Conservation (phyloP, 1,140 invertebrate species). For the Nymphalis io region DNA sequence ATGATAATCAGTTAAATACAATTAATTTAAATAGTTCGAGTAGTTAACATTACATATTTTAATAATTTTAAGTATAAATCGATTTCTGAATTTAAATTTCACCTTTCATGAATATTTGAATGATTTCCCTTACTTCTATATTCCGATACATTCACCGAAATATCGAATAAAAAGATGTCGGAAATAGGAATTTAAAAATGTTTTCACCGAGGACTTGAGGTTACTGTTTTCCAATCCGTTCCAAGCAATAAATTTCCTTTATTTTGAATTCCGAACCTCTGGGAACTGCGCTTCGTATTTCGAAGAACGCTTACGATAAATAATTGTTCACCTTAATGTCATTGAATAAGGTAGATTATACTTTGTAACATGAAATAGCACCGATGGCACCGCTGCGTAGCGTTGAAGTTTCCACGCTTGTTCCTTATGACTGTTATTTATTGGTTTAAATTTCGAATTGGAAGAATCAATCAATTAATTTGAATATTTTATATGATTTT, state of each 20-base stretch:
- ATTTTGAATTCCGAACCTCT: slow-evolving; percentile 43
- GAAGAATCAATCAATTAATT: slow-evolving; percentile 1
- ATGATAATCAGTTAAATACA: too few relatives aligned
- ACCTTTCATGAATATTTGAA: too few relatives aligned
- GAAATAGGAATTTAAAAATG: slow-evolving; percentile 19
- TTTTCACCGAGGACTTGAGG: slow-evolving; percentile 28
- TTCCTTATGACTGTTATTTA: slow-evolving; percentile 15
- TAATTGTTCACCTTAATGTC: slow-evolving; percentile 2
- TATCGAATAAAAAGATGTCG: slow-evolving; percentile 3
- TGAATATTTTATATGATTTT: background rate
- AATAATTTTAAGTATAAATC: too few relatives aligned
- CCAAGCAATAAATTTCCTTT: slow-evolving; percentile 43
- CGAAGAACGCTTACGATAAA: background rate
- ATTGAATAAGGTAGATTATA: slow-evolving; percentile 3
- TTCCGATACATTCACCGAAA: background rate
- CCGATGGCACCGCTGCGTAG: background rate
- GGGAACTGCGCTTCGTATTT: slow-evolving; percentile 22
- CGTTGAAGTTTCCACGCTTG: background rate
- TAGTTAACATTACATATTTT: too few relatives aligned
- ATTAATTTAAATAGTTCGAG: too few relatives aligned
- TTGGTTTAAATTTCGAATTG: background rate
- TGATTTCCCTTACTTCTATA: too few relatives aligned
- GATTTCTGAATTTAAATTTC: too few relatives aligned
- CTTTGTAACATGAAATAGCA: background rate
- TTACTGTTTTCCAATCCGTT: slow-evolving; percentile 45